These are phyloP conservation scores for Ictalurus furcatus DNA, from an alignment of 2,113 vertebrate genomes.

Conservation along the genomic window DNA sequence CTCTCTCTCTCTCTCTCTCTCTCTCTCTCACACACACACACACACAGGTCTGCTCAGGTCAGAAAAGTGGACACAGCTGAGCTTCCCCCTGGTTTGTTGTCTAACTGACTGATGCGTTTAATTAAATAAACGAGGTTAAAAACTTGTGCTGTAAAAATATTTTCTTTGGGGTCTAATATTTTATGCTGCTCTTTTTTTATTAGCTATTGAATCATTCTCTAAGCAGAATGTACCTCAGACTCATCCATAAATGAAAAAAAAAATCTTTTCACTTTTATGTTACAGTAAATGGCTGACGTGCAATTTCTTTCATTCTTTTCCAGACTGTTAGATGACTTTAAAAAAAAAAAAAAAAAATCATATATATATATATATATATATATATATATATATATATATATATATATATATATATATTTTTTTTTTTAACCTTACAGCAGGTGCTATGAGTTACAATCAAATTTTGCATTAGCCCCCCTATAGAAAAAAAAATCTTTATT, in stretches of 20 bases:
- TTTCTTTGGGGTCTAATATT: constrained; percentile 30
- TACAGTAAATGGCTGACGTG: neutral
- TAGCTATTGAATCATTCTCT: constrained; percentile 7
- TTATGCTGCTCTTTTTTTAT: constrained; percentile 17
- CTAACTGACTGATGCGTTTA: constrained; percentile 35
- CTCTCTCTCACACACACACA: neutral
- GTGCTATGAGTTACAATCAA: neutral
- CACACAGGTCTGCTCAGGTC: neutral
- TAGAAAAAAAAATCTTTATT: neutral
- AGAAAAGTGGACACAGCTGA: constrained; percentile 23
- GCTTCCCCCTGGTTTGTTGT: constrained; percentile 9
- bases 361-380: too few species aligned
- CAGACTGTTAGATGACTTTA: neutral
- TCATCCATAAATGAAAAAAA: neutral
- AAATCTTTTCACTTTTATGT: neutral
- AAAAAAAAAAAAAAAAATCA: too few species aligned
- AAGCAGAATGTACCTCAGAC: neutral
- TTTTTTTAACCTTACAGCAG: neutral
- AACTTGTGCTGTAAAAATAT: constrained; percentile 2
- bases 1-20: neutral
- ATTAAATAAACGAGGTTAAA: constrained; percentile 32
- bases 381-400: too few species aligned
- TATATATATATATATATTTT: neutral
- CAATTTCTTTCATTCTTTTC: neutral
- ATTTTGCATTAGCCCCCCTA: neutral